Evolutionary conservation across 2,113 vertebrate species (phyloP).

Genomic region (Xyliphius kryptos): DNA sequence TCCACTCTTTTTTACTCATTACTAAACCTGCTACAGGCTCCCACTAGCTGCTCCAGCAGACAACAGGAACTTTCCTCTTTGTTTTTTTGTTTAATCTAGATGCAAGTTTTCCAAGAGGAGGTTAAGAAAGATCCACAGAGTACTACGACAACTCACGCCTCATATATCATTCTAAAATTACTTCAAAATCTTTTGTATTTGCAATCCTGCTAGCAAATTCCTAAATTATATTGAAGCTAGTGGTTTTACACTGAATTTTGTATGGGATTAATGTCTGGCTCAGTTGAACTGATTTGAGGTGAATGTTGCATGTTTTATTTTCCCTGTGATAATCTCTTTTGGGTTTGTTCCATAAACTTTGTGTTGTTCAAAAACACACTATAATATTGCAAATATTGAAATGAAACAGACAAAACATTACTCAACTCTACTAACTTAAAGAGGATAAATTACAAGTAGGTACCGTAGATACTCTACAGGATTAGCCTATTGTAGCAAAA

Average conservation of each 20-base stretch:
- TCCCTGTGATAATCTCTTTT: background rate
- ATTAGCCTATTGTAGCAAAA: too few species aligned
- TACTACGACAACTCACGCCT: slow-evolving; percentile 39
- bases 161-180: slow-evolving; percentile 37
- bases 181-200: slow-evolving; percentile 45
- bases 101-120: too few species aligned
- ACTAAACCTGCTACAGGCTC: too few species aligned
- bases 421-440: background rate
- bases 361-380: background rate
- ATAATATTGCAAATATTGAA: background rate
- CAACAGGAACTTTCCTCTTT: too few species aligned
- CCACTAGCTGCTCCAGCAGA: too few species aligned
- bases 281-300: slow-evolving; percentile 43
- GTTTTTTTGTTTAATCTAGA: too few species aligned
- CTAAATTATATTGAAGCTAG: slow-evolving; percentile 50
- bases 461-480: too few species aligned
- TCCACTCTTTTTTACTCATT: too few species aligned
- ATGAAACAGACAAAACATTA: background rate
- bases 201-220: slow-evolving; percentile 43
- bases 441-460: background rate
- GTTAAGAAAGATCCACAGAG: background rate
- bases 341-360: background rate
- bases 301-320: slow-evolving; percentile 36
- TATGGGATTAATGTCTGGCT: slow-evolving; percentile 53
- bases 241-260: slow-evolving; percentile 61